A percentile compares a stretch with the other conserved stretches of the same genome.
Evolutionary conservation across 2,113 vertebrate species (phyloP).

Genomic region (Pleuronectes platessa): DNA sequence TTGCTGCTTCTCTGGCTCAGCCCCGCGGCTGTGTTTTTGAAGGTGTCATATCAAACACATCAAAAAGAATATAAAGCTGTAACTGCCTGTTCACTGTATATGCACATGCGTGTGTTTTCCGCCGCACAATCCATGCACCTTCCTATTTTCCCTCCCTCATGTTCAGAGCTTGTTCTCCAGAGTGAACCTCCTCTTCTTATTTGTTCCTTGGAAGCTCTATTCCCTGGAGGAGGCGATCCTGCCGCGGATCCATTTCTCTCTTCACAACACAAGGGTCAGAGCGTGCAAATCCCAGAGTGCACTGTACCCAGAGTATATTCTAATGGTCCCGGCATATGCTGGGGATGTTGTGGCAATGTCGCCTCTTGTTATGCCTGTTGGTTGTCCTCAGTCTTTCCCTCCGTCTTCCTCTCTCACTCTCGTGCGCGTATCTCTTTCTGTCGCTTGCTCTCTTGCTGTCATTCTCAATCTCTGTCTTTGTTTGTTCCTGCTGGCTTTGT

Average conservation of each 20-base stretch:
- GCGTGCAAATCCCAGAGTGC: not conserved
- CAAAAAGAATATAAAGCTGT: conserved; percentile 29
- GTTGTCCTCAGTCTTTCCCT: conserved; percentile 33
- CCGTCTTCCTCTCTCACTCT: conserved; percentile 1
- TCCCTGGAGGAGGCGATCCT: conserved; percentile 9
- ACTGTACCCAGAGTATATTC: not conserved
- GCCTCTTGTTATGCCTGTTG: conserved; percentile 17
- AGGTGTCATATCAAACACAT: conserved; percentile 43
- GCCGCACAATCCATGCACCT: not conserved
- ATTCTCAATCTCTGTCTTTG: conserved; percentile 30
- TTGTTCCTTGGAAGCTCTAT: conserved; percentile 3
- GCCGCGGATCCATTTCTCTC: not conserved
- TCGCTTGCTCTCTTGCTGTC: conserved; percentile 31
- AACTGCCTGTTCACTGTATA: not conserved
- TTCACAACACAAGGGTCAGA: conserved; percentile 1
- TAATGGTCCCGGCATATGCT: conserved; percentile 31
- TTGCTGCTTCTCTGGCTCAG: conserved; percentile 24
- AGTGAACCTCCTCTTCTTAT: conserved; percentile 1
- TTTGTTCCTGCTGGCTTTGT: conserved; percentile 24
- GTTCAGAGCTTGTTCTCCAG: conserved; percentile 9
- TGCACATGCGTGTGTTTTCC: conserved; percentile 2
- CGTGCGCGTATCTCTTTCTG: conserved; percentile 23
- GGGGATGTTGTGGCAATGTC: conserved; percentile 15
- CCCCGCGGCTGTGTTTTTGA: conserved; percentile 47
- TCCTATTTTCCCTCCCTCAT: not conserved